Conservation (phyloP, 2,888 invertebrate species). For the Notocelia uddmanniana region DNA sequence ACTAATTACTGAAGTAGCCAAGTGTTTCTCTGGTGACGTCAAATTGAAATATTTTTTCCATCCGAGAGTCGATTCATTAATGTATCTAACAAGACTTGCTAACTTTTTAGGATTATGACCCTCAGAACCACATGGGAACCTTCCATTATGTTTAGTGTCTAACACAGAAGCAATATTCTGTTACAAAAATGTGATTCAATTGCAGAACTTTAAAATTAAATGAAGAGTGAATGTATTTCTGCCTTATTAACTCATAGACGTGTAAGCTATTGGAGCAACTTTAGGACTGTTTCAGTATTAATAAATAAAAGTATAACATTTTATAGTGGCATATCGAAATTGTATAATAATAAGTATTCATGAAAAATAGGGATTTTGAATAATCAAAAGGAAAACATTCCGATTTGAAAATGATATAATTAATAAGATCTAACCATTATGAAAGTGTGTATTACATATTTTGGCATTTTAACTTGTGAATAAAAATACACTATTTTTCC, state of each 20-base stretch:
- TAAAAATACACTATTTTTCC: conserved; percentile 50
- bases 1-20: too few relatives aligned
- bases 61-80: not conserved
- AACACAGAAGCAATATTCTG: conserved; percentile 33
- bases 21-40: too few relatives aligned
- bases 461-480: conserved; percentile 39
- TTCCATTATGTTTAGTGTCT: conserved; percentile 16
- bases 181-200: conserved; percentile 28
- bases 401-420: conserved; percentile 53
- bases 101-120: not conserved
- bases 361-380: conserved; percentile 51
- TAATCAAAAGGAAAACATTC: conserved; percentile 55
- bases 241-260: conserved; percentile 62
- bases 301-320: conserved; percentile 62
- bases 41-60: not conserved
- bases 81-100: not conserved
- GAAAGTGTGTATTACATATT: not conserved
- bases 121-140: conserved; percentile 1
- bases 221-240: conserved; percentile 60
- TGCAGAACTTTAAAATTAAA: conserved; percentile 33
- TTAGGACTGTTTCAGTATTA: conserved; percentile 79
- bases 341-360: conserved; percentile 49
- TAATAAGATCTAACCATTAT: conserved; percentile 54
- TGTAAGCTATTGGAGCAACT: conserved; percentile 58
- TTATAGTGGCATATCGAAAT: conserved; percentile 70